Evolutionary conservation across 2,113 vertebrate genomes (phyloP), one percentile per base, ranked within the genome.

Genomic region (Loxodonta africana): DNA sequence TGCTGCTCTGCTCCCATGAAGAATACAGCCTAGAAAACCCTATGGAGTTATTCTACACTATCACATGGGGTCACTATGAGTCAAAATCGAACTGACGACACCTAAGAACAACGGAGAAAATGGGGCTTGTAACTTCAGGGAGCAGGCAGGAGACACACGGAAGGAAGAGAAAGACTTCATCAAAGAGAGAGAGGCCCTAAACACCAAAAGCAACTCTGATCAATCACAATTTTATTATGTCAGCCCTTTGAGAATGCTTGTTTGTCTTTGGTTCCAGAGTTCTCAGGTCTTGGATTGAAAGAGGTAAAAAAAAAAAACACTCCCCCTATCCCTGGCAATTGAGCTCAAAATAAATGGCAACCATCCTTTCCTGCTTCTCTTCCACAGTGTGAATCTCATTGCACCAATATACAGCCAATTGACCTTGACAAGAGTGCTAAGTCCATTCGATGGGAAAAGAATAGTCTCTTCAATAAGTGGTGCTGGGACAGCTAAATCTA

Each of bases 251-350:
- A 87, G 76, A 95, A 83, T 1, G n/a, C 1, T 89, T 26, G 17
- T 57, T 83, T 74, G 62, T 57, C 82, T 85, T 37, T 30, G 8
- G 44, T 80, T 78, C 91, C 41, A 44, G 11, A 33, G 60, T n/a
- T 86, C 77, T 86, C n/a, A 20, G 44, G 46, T 48, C 51, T 82
- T 77, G 25, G 78, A 18, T 91, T 65, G 65, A 91, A 88, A n/a
- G 46, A 97, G 21, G n/a, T 71, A 94, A 95, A 63, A 48, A 91
- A 90, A 95, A n/a, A 65, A 86, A 15, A 69, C 84, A 48, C 57
- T 21, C 10, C 6, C 46, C 18, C 17, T 74, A 30, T 25, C 46
- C 48, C 85, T 8, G 11, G 21, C 41, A 80, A 91, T 94, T 46
- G 18, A 94, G 33, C 81, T 44, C 76, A 67, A 81, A 84, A 60